Percentiles rank a stretch among this genome's conserved stretches.
Evolutionary conservation across 2,113 vertebrate species (phyloP).

Genomic region (Perca fluviatilis): DNA sequence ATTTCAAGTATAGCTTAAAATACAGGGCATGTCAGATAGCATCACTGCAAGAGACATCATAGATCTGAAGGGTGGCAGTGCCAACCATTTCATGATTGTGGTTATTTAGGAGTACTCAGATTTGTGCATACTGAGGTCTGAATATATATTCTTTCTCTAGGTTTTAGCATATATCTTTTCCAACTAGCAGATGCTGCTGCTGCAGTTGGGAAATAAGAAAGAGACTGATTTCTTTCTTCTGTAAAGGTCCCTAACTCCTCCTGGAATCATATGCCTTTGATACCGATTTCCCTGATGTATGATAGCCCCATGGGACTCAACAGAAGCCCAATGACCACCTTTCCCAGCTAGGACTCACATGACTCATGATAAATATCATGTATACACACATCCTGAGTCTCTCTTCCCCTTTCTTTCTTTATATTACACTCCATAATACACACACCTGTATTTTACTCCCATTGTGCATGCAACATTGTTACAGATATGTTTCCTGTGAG

Average conservation of each 20-base stretch:
- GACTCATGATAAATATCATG: conserved; percentile 58
- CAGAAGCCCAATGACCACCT: conserved; percentile 30
- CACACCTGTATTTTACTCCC: conserved; percentile 6
- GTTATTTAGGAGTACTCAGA: conserved; percentile 15
- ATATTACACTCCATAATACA: conserved; percentile 6
- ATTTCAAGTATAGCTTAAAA: conserved; percentile 68
- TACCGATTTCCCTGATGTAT: conserved; percentile 50
- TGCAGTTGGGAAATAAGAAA: conserved; percentile 16
- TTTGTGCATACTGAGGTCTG: neutral
- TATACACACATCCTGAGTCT: conserved; percentile 39
- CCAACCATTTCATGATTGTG: conserved; percentile 21
- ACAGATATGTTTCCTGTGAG: conserved; percentile 27
- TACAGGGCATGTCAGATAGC: conserved; percentile 55
- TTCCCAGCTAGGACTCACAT: conserved; percentile 34
- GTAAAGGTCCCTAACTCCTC: conserved; percentile 23
- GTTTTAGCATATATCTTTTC: neutral
- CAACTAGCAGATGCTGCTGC: conserved; percentile 15
- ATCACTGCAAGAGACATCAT: conserved; percentile 40
- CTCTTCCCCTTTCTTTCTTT: conserved; percentile 2
- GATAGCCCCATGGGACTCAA: conserved; percentile 16
- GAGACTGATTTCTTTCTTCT: conserved; percentile 36
- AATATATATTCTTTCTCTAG: neutral
- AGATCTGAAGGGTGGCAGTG: conserved; percentile 8
- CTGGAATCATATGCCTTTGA: conserved; percentile 37
- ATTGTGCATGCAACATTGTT: conserved; percentile 12